Percentiles rank a stretch among this genome's conserved stretches.
phyloP scores from a whole-genome alignment of 2,797 vertebrate species.

The Cephalopachus bancanus region DNA sequence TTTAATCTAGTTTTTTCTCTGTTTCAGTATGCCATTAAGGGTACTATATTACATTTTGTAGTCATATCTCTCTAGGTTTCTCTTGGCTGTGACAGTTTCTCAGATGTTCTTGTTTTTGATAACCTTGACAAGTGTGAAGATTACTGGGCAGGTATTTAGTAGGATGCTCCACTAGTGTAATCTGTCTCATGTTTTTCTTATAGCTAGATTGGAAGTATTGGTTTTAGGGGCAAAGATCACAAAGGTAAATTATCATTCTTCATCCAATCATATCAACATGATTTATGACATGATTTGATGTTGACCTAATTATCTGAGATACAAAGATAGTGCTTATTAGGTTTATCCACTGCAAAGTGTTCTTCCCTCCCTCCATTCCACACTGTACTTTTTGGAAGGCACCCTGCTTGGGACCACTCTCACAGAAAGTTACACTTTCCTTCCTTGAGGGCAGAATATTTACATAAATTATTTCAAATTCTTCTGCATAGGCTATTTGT shows the following conservation, averaged over 20 bases:
- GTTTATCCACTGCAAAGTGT: neutral
- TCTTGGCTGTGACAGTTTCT: neutral
- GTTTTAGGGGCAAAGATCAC: neutral
- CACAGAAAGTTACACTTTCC: neutral
- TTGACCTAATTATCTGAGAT: neutral
- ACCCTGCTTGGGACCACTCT: neutral
- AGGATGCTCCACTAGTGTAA: neutral
- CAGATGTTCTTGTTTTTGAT: neutral
- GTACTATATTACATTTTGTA: neutral
- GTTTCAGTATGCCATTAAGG: neutral
- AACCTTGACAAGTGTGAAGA: neutral
- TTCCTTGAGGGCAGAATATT: neutral
- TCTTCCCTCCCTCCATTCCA: too few relatives aligned
- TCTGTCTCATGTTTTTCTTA: neutral
- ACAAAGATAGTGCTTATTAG: neutral
- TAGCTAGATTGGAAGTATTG: neutral
- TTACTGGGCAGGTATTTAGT: neutral
- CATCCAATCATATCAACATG: neutral
- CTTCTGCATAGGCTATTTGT: too few relatives aligned
- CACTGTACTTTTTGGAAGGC: neutral
- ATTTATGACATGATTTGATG: neutral
- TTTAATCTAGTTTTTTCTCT: neutral
- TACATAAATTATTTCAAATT: too few relatives aligned
- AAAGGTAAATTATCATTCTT: neutral
- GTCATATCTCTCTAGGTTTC: neutral